Base-by-base conservation (phyloP, 92 coral and sea anemone species). In the Siderastrea siderea region DNA sequence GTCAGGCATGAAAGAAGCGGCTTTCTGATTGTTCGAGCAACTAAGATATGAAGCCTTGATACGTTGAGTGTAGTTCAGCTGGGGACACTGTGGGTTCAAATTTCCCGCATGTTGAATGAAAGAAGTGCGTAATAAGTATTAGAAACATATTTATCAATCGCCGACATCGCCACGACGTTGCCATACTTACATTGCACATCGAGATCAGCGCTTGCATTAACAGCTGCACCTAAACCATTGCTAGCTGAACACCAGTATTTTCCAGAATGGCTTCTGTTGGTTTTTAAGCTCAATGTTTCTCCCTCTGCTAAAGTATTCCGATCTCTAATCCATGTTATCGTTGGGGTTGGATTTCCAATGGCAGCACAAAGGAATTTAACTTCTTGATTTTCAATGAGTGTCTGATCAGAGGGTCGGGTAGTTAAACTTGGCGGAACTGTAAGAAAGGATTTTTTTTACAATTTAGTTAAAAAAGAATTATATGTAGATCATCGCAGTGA, bases 151-250 rank as follows among this genome's bases (percentile, higher is more conserved):
- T 2, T 70, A 14, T 70, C 51, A 4, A 11, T 12, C 38, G 0
- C 38, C 14, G 50, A 3, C 14, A 26, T 26, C 38, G 38, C 38
- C 38, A 26, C 38, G 38, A 26, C 38, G 38, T 26, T 26, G 3
- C 7, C 8, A 6, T 78, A 63, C 83, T 78, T 78, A 78, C 83
- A 78, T 7, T 47, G 83, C 14, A 78, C 83, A 16, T 61, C 54
- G 19, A 78, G 83, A 11, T 61, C 16, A n/a, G 71, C 72, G 19
- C 38, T 26, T 26, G 38, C 38, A 26, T 26, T 26, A 26, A 26
- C 38, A 26, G 38, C 38, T 26, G 38, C 38, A 26, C 38, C 38
- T 26, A 26, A 26, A 26, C 38, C 38, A 26, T 26, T 26, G 38
- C 38, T 26, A 26, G 38, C 38, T 48, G 17, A 5, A 51, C 77